Conservation (phyloP, 2,888 invertebrate genomes). For the Mythimna loreyi region DNA sequence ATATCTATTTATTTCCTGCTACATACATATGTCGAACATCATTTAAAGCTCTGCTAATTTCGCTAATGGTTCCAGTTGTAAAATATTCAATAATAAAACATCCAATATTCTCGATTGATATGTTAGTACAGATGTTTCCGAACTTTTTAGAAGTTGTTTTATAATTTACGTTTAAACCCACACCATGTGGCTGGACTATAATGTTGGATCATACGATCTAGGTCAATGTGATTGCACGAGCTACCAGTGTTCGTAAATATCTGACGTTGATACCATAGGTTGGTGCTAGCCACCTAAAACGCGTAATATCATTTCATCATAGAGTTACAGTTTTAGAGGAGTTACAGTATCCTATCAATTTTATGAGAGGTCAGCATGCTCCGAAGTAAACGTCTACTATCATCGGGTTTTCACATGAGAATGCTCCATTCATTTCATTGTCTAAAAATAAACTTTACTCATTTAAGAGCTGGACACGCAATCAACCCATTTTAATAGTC, state of each 20-base stretch:
- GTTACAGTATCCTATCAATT: conserved; percentile 33
- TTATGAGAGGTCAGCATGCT: conserved; percentile 44
- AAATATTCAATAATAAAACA: conserved; percentile 47
- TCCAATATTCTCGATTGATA: conserved; percentile 55
- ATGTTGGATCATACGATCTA: conserved; percentile 63
- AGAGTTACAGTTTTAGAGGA: conserved; percentile 15
- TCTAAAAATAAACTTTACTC: conserved; percentile 34
- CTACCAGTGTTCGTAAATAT: conserved; percentile 72
- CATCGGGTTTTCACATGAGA: conserved; percentile 2
- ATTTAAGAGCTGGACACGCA: conserved; percentile 25
- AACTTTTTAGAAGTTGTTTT: conserved; percentile 55
- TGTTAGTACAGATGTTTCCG: conserved; percentile 63
- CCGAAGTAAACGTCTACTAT: conserved; percentile 11
- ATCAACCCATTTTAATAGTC: conserved; percentile 18
- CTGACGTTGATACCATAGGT: conserved; percentile 66
- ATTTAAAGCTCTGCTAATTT: conserved; percentile 51
- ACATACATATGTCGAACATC: conserved; percentile 28
- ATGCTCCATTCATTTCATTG: not conserved
- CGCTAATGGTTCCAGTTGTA: conserved; percentile 59
- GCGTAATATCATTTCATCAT: conserved; percentile 38
- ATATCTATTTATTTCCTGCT: conserved; percentile 29
- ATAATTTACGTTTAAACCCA: conserved; percentile 49
- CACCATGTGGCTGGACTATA: conserved; percentile 62
- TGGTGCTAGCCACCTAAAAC: conserved; percentile 53
- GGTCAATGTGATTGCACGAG: conserved; percentile 78